Evolutionary conservation across 2,113 vertebrate genomes (phyloP), one percentile per base, ranked within the genome.

Genomic region (Hemichromis elongatus): DNA sequence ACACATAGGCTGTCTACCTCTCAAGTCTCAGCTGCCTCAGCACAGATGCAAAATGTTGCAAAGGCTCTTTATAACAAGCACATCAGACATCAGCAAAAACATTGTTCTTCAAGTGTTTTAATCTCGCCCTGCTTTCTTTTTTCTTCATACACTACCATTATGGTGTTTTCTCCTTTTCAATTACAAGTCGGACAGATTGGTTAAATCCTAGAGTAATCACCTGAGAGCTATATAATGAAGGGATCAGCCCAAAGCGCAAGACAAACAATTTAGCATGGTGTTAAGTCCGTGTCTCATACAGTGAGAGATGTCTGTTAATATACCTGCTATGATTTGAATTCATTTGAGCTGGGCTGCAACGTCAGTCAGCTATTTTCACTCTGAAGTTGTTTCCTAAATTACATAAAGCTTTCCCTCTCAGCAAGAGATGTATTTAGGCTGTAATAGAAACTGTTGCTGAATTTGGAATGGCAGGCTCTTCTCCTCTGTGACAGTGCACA

Each of bases 221-320:
- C 84, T 92, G 87, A 92, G 82, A 93, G 92, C 90, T 94, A 94
- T 81, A 92, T 96, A 97, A 97, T 96, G 92, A 97, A 96, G 94
- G 96, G 96, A 97, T 97, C 96, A 96, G 95, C 96, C 94, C 95
- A 84, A 95, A 94, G 93, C 89, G 91, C 83, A 95, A 95, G 96
- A 95, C 96, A 97, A 95, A 95, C 93, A 96, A 93, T 97, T 96
- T 96, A 95, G 89, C 94, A 89, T 94, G 93, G 92, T 90, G 92
- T 89, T 92, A 90, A 91, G 86, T 88, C 95, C 92, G 92, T 82
- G 80, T 93, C 96, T 97, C 96, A 96, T 95, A 96, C 95, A 80
- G 85, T 61, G 87, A 95, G 94, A 94, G 86, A 84, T 93, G 96
- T 95, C 94, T 95, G 95, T 96, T 97, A 96, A 94, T 96, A 75